Conservation (phyloP, 1,140 invertebrate species). For the Caerostris darwini region DNA sequence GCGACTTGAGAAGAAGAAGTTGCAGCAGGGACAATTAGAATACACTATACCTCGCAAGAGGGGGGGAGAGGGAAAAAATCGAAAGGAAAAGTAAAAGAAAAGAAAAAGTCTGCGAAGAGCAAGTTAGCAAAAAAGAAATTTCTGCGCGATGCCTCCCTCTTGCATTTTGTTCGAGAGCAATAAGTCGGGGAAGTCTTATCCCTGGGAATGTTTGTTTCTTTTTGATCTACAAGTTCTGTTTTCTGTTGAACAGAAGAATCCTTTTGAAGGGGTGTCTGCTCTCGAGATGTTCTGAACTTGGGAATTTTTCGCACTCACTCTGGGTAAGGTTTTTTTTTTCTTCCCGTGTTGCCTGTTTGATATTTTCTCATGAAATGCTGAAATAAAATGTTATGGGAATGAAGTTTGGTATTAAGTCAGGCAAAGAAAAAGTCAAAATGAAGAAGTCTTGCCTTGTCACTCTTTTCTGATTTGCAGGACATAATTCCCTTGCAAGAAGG, state of each 20-base stretch:
- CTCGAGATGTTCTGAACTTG: conserved; percentile 22
- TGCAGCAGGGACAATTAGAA: background rate
- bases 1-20: background rate
- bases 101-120: background rate
- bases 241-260: background rate
- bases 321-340: background rate
- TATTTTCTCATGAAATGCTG: background rate
- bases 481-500: too few species aligned
- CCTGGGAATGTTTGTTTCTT: background rate
- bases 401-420: too few species aligned
- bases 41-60: background rate
- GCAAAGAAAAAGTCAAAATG: too few species aligned
- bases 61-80: background rate
- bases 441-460: too few species aligned
- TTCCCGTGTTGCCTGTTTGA: background rate
- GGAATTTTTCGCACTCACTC: background rate
- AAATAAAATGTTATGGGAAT: background rate
- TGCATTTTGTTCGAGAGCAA: background rate
- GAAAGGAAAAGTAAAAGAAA: background rate
- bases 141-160: background rate
- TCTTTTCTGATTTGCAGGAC: too few species aligned
- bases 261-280: background rate
- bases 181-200: background rate
- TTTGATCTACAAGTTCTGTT: background rate
- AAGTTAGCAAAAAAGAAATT: conserved; percentile 3